Evolutionary conservation across 2,888 invertebrate genomes (phyloP).

Genomic region (Noctua fimbriata): DNA sequence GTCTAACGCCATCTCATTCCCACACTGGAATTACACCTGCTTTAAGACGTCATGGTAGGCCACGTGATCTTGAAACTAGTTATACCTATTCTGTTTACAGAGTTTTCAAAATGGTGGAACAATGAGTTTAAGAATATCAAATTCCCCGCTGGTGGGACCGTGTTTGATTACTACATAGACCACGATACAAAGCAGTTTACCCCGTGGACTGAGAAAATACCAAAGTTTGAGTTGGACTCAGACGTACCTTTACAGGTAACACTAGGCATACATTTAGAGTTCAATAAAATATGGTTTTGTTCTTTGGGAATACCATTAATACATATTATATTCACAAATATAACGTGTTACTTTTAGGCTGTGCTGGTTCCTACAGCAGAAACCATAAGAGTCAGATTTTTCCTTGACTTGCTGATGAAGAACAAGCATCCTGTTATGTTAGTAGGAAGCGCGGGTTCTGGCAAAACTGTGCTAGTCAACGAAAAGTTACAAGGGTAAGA

Average conservation of each 20-base stretch:
- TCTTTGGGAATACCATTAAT: no score
- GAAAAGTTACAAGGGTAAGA: slow-evolving; percentile 91
- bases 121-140: slow-evolving; percentile 98
- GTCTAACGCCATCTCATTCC: no score
- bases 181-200: slow-evolving; percentile 96
- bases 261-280: no score
- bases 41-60: no score
- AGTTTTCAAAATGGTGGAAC: slow-evolving; percentile 99
- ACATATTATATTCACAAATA: no score
- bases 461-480: slow-evolving; percentile 96
- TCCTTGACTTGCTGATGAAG: slow-evolving; percentile 96
- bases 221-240: slow-evolving; percentile 97
- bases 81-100: slow-evolving; percentile 82
- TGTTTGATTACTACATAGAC: slow-evolving; percentile 98
- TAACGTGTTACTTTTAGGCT: slow-evolving; percentile 89
- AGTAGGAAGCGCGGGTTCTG: slow-evolving; percentile 97
- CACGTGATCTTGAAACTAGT: neutral
- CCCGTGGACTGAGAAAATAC: slow-evolving; percentile 97
- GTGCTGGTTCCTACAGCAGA: slow-evolving; percentile 98
- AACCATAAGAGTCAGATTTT: slow-evolving; percentile 96
- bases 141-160: slow-evolving; percentile 97
- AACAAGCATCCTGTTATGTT: slow-evolving; percentile 98
- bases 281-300: no score
- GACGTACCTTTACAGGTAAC: slow-evolving; percentile 96
- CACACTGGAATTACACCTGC: no score